phyloP scores from a whole-genome alignment of 1,140 invertebrate species.

The Drosophila insularis region DNA sequence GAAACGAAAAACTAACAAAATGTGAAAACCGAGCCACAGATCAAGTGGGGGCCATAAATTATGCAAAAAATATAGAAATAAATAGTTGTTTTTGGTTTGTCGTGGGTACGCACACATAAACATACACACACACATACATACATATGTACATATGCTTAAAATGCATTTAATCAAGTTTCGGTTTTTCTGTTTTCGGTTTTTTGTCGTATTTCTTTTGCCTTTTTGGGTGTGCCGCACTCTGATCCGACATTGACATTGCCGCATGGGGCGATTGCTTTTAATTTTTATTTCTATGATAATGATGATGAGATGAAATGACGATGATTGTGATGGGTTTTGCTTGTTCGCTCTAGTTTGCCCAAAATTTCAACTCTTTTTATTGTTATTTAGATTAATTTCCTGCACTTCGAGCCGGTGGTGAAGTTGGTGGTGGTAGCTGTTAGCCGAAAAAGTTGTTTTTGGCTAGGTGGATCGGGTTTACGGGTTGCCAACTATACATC shows the following conservation, averaged over 20 bases:
- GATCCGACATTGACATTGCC: constrained; percentile 55
- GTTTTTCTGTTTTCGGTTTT: background rate
- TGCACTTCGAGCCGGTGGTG: constrained; percentile 25
- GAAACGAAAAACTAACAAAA: constrained; percentile 33
- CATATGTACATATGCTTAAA: constrained; percentile 30
- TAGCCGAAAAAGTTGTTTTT: constrained; percentile 42
- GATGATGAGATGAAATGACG: constrained; percentile 1
- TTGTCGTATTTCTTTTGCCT: constrained; percentile 1
- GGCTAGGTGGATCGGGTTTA: constrained; percentile 34
- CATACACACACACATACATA: constrained; percentile 12
- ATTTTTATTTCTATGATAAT: constrained; percentile 27
- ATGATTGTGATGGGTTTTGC: constrained; percentile 16
- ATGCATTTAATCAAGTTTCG: constrained; percentile 66
- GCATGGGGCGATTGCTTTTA: constrained; percentile 48
- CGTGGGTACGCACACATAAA: background rate
- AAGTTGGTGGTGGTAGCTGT: background rate
- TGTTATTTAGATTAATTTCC: constrained; percentile 77
- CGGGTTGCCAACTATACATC: constrained; percentile 18
- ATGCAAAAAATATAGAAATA: constrained; percentile 58
- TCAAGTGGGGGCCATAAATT: constrained; percentile 66
- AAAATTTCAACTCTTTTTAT: constrained; percentile 53
- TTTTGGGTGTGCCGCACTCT: constrained; percentile 65
- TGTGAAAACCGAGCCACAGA: constrained; percentile 12
- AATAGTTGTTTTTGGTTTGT: constrained; percentile 1
- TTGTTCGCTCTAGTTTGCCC: constrained; percentile 47